Conservation (phyloP, 2,113 vertebrate species). For the Sinocyclocheilus maitianheensis region DNA sequence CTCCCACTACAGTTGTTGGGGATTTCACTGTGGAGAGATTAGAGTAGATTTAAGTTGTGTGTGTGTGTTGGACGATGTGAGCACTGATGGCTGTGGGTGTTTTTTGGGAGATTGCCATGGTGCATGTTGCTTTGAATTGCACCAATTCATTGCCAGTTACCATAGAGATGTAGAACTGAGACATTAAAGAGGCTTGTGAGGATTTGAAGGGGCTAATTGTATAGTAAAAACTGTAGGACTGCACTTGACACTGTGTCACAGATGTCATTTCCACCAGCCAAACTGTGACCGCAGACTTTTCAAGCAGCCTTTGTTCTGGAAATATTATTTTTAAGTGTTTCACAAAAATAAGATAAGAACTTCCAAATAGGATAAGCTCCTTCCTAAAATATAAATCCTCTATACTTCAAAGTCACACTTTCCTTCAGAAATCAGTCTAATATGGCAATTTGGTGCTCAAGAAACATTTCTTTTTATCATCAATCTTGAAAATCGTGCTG, state of each 20-base stretch:
- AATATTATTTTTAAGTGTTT: background rate
- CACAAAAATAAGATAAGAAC: background rate
- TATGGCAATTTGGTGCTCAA: background rate
- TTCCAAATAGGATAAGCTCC: background rate
- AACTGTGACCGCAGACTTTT: background rate
- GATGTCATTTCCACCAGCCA: background rate
- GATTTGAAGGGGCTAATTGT: constrained; percentile 5
- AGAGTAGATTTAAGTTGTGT: constrained; percentile 41
- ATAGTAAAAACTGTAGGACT: constrained; percentile 12
- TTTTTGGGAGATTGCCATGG: constrained; percentile 16
- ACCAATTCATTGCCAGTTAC: constrained; percentile 16
- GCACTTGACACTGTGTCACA: constrained; percentile 22
- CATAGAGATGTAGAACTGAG: constrained; percentile 31
- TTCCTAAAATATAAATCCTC: background rate
- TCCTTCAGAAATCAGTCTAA: background rate
- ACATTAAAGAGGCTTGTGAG: constrained; percentile 16
- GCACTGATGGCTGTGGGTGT: constrained; percentile 18
- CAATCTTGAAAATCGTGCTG: too few species aligned
- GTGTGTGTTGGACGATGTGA: background rate
- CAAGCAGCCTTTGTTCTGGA: background rate
- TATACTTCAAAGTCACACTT: background rate
- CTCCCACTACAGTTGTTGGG: constrained; percentile 45
- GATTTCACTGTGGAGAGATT: constrained; percentile 12
- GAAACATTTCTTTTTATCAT: too few species aligned
- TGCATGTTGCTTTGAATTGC: constrained; percentile 4